These are phyloP conservation scores for Alligator mississippiensis DNA, from an alignment of 2,113 vertebrate species.

Conservation along the genomic window DNA sequence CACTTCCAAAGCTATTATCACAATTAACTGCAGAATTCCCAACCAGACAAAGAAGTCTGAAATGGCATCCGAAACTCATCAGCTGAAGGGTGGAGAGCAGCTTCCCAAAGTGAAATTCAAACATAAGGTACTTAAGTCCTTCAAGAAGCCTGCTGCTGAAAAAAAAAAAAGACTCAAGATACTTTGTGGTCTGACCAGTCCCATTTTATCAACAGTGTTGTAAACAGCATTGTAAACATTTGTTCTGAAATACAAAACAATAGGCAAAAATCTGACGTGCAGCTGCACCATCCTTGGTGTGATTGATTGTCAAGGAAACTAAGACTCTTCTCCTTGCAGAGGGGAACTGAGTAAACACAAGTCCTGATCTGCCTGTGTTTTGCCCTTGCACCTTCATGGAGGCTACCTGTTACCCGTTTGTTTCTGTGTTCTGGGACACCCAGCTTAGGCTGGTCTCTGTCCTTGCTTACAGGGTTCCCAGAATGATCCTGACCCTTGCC, in stretches of 20 bases:
- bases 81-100: background rate
- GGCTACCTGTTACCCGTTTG: background rate
- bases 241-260: slow-evolving; percentile 47
- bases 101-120: background rate
- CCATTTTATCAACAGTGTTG: slow-evolving; percentile 24
- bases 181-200: background rate
- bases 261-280: background rate
- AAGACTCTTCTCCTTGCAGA: slow-evolving; percentile 1
- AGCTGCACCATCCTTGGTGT: background rate
- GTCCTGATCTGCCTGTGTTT: accelerated
- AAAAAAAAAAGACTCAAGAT: background rate
- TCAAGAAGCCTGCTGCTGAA: accelerated
- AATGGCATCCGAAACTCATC: background rate
- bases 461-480: too few species aligned
- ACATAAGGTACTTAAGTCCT: background rate
- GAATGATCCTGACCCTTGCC: background rate
- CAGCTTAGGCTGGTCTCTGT: accelerated
- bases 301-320: background rate
- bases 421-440: background rate
- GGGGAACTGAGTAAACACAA: background rate
- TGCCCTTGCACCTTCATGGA: background rate
- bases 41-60: background rate
- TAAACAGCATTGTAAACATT: slow-evolving; percentile 37
- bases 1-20: background rate
- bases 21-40: background rate